Base-by-base conservation (phyloP, 2,797 vertebrate species). In the Ctenosaura bakeri region DNA sequence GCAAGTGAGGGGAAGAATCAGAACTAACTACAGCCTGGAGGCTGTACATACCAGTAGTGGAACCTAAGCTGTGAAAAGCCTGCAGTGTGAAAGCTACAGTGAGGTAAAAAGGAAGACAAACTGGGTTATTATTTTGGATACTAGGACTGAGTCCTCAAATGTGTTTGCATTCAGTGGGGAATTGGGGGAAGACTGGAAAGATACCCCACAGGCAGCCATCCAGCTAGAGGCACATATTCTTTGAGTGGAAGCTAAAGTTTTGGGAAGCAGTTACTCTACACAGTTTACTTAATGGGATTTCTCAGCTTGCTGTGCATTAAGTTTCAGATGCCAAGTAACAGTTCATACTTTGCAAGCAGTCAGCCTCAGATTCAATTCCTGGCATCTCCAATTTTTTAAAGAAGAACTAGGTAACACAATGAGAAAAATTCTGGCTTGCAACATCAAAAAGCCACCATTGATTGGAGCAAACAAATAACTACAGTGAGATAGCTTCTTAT, bases 51-150 rank as follows among this genome's bases (percentile, higher is more conserved):
- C 1, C 35, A 42, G 32, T 64, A 77, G 52, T 38, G 46, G 46
- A 20, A 46, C 42, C 4, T 46, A 18, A 84, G 50, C 46, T 69
- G 78, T 78, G 46, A 35, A 77, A 52, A 38, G 22, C 16, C 26
- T 54, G 26, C 50, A 78, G 46, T 32, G 79, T 80, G n/a, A 18
- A 86, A 59, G 59, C 50, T 29, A 56, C 42, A 38, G 26, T 22
- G 35, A 35, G 76, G 50, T n/a, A 50, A 46, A 59, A 90, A 69
- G 22, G 32, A 62, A 87, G 64, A 35, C 71, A 86, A 74, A 77
- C 29, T 42, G 22, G 24, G 7, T 74, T 88, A 71, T 80, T 54
- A 54, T 54, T 86, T 73, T 35, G 69, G 54, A 46, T 80, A 18
- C 29, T 62, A 13, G 29, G 64, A 54, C 66, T 32, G 42, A 73